Evolutionary conservation across 2,113 vertebrate species (phyloP).

Genomic region (Anolis carolinensis): DNA sequence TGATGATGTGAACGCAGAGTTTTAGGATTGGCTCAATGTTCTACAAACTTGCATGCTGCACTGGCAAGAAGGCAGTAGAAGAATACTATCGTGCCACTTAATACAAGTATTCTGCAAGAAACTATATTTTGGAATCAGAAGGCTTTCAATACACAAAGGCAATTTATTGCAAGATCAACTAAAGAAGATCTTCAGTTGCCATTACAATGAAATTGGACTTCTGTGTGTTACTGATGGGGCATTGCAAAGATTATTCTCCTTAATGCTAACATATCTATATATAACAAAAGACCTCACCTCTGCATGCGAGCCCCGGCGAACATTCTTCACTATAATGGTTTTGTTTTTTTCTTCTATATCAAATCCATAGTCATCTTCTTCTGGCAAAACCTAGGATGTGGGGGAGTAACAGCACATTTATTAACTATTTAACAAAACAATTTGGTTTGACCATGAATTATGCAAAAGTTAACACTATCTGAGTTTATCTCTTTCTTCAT

Average conservation of each 20-base stretch:
- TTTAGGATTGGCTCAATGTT: neutral
- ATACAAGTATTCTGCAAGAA: neutral
- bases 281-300: constrained; percentile 80
- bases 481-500: neutral
- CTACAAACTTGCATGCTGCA: neutral
- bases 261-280: constrained; percentile 5
- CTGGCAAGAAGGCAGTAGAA: neutral
- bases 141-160: constrained; percentile 13
- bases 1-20: neutral
- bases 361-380: constrained; percentile 96
- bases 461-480: neutral
- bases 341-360: constrained; percentile 98
- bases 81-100: neutral
- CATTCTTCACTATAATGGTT: constrained; percentile 90
- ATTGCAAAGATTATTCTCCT: constrained; percentile 17
- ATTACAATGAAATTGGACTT: constrained; percentile 19
- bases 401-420: neutral
- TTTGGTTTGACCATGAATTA: neutral
- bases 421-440: neutral
- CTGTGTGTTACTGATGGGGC: neutral
- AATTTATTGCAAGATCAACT: constrained; percentile 12
- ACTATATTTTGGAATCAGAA: neutral
- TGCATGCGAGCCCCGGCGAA: constrained; percentile 90
- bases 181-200: neutral
- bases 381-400: constrained; percentile 86